A percentile compares a stretch with the other conserved stretches of the same genome.
phyloP scores from a whole-genome alignment of 92 coral and sea anemone genomes.

The Epizoanthus illoricatus region DNA sequence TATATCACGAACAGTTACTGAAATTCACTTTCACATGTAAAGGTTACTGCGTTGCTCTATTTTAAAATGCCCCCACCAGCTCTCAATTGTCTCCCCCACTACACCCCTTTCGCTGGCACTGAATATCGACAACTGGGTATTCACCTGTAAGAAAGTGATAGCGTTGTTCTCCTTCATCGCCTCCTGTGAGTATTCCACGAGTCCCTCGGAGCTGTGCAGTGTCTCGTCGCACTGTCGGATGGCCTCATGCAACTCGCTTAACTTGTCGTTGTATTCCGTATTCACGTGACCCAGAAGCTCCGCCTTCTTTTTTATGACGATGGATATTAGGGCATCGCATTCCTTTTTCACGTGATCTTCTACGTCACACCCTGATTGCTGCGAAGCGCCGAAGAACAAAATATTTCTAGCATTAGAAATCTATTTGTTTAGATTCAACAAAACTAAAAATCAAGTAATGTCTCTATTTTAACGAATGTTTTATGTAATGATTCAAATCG shows the following conservation, averaged over 20 bases:
- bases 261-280: constrained; percentile 79
- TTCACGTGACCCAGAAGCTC: constrained; percentile 67
- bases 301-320: constrained; percentile 75
- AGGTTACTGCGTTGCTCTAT: too few relatives aligned
- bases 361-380: constrained; percentile 88
- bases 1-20: too few relatives aligned
- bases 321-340: constrained; percentile 71
- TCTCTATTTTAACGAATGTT: too few relatives aligned
- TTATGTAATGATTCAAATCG: too few relatives aligned
- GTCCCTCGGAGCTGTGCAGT: constrained; percentile 73
- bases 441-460: too few relatives aligned
- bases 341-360: constrained; percentile 85
- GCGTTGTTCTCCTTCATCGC: constrained; percentile 80
- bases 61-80: too few relatives aligned
- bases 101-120: too few relatives aligned
- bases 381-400: background rate
- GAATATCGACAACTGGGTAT: background rate
- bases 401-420: background rate
- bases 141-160: constrained; percentile 75
- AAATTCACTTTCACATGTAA: too few relatives aligned
- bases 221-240: constrained; percentile 70
- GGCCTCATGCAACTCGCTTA: constrained; percentile 64
- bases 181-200: constrained; percentile 84
- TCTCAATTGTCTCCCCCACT: too few relatives aligned
- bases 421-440: background rate